Base-by-base conservation (phyloP, 1,140 invertebrate genomes). In the Cotesia chilonis region DNA sequence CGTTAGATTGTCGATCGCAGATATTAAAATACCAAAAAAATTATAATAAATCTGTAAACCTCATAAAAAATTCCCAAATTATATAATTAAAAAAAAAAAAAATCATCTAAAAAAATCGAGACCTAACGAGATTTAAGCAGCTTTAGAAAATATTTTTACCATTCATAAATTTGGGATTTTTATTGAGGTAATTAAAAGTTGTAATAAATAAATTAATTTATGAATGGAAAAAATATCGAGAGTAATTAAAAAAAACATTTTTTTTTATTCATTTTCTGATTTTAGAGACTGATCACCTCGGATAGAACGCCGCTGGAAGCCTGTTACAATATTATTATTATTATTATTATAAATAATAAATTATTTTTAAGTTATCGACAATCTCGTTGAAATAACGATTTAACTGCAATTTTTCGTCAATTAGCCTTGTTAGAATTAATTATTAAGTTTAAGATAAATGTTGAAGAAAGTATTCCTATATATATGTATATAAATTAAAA, bases 91-190 rank as follows among this genome's bases (percentile, higher is more conserved):
- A 14, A 14, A 14, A 14, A 14, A 14, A 14, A 14, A 14, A 14
- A 14, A 14, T 14, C 14, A 14, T 14, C 14, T 28, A 41, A 6
- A 55, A 54, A 36, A 61, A 28, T 35, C 5, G 6, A 47, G 5
- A 47, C 10, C 85, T 87, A 87, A 87, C 85, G 85, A 87, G 85
- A 87, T 87, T 87, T 87, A 87, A 86, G 83, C 78, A 83, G 84
- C 74, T 75, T 60, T 73, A 61, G 75, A 75, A 47, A 47, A 55
- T n/a, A 70, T 66, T 59, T 66, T 69, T 75, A 74, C 80, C 82
- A 86, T 87, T 87, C 83, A 83, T 82, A 81, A 80, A 82, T 87
- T 87, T 87, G 85, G 85, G 85, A 87, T 84, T 83, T 84, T 87
- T 87, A 81, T 86, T 86, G 85, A 86, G 85, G 85, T 86, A 75